Evolutionary conservation across 2,888 invertebrate genomes (phyloP).

Genomic region (Colostygia pectinataria): DNA sequence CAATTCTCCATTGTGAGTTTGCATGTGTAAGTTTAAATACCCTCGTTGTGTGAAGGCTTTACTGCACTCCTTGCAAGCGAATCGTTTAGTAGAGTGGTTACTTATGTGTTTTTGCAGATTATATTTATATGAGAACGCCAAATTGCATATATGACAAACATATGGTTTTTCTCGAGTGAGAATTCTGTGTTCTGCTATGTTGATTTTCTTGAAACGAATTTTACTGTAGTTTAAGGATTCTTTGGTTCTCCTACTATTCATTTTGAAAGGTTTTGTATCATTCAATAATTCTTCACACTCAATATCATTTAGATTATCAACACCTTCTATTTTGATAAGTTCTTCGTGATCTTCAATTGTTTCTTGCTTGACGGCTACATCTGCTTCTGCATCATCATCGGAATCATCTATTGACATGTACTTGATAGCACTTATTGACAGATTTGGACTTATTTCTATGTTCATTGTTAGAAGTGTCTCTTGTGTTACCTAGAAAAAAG

Average conservation of each 20-base stretch:
- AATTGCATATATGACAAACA: not conserved
- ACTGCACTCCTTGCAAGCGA: conserved; percentile 1
- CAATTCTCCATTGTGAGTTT: not conserved
- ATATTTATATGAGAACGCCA: not conserved
- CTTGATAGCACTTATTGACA: conserved; percentile 4
- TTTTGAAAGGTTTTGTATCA: conserved; percentile 2
- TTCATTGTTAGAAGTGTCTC: not conserved
- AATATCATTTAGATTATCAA: not conserved
- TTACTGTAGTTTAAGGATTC: not conserved
- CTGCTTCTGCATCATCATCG: not conserved
- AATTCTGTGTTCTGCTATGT: too few relatives aligned
- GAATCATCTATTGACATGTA: not conserved
- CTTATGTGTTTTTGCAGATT: conserved; percentile 1
- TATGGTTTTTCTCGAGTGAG: not conserved
- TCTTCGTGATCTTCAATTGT: not conserved
- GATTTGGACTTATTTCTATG: not conserved
- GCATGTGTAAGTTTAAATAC: conserved; percentile 4
- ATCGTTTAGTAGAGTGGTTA: not conserved
- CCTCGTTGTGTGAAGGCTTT: conserved; percentile 6
- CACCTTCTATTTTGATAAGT: conserved; percentile 1
- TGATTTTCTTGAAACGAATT: not conserved
- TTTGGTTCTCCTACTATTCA: not conserved
- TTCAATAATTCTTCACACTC: not conserved
- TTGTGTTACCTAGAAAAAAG: conserved; percentile 4
- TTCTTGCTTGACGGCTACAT: conserved; percentile 6